A percentile compares a stretch with the other conserved stretches of the same genome.
Conservation (phyloP, 2,888 invertebrate genomes). For the Falcaria lacertinaria region DNA sequence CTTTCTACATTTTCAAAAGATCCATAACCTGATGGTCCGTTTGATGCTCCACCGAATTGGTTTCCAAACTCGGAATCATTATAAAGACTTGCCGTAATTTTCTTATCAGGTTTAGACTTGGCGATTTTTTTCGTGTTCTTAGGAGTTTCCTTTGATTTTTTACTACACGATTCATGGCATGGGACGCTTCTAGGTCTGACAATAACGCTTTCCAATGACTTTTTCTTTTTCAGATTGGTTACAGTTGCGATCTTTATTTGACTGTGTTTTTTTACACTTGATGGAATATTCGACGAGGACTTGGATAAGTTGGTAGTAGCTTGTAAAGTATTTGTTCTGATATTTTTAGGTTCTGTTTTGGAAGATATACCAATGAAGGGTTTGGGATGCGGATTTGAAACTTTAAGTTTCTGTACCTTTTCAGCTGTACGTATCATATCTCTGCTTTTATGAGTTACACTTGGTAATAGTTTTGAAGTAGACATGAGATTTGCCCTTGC, state of each 20-base stretch:
- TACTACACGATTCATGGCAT: slow-evolving; percentile 57
- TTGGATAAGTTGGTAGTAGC: slow-evolving; percentile 46
- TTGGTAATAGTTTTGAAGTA: slow-evolving; percentile 30
- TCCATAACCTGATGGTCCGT: slow-evolving; percentile 45
- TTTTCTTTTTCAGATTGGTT: slow-evolving; percentile 66
- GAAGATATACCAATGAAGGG: slow-evolving; percentile 48
- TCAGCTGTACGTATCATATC: slow-evolving; percentile 73
- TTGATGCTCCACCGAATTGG: slow-evolving; percentile 69
- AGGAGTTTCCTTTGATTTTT: slow-evolving; percentile 48
- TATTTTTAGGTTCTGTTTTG: slow-evolving; percentile 35
- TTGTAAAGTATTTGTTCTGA: slow-evolving; percentile 36
- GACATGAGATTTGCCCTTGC: slow-evolving; percentile 17
- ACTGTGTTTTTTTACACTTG: slow-evolving; percentile 38
- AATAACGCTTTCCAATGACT: slow-evolving; percentile 48
- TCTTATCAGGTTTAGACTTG: slow-evolving; percentile 41
- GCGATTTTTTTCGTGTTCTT: slow-evolving; percentile 38
- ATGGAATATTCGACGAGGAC: slow-evolving; percentile 49
- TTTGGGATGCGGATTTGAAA: slow-evolving; percentile 49
- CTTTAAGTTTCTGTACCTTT: slow-evolving; percentile 62
- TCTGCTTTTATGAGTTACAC: slow-evolving; percentile 58
- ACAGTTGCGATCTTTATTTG: slow-evolving; percentile 61
- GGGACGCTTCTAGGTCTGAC: slow-evolving; percentile 54
- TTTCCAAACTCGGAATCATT: slow-evolving; percentile 45
- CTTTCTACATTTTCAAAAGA: slow-evolving; percentile 40
- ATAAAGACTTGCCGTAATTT: slow-evolving; percentile 24